These are phyloP conservation scores for Chinchilla lanigera DNA, from an alignment of 2,113 vertebrate species.

Conservation along the genomic window DNA sequence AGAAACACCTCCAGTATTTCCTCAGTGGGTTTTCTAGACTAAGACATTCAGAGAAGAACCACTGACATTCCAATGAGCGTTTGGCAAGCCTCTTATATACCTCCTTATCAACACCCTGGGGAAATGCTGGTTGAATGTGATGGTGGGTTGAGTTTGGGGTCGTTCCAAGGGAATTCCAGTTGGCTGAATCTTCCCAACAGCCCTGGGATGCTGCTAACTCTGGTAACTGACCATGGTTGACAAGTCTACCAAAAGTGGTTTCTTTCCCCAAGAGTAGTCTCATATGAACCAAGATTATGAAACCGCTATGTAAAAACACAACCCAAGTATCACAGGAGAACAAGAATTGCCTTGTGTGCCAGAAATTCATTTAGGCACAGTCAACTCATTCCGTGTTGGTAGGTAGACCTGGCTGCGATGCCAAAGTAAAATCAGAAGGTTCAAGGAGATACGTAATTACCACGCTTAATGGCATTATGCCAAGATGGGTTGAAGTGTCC, in stretches of 20 bases:
- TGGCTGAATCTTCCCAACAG: not conserved
- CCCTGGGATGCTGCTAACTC: not conserved
- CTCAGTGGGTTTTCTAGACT: not conserved
- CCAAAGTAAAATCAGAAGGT: conserved; percentile 30
- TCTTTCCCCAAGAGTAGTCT: not conserved
- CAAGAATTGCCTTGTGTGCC: not conserved
- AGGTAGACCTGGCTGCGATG: conserved; percentile 15
- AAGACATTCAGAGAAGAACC: not conserved
- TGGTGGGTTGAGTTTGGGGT: not conserved
- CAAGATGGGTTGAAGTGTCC: conserved; percentile 34
- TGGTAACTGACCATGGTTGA: not conserved
- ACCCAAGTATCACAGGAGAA: not conserved
- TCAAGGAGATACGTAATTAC: not conserved
- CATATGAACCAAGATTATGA: not conserved
- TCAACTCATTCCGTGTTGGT: not conserved
- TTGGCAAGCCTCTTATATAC: not conserved
- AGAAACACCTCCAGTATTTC: not conserved
- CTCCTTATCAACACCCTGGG: not conserved
- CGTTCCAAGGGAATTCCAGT: not conserved
- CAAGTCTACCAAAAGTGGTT: not conserved
- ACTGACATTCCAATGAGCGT: not conserved
- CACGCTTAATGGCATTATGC: not conserved
- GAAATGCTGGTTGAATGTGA: not conserved
- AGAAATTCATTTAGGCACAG: not conserved
- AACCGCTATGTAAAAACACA: not conserved